Evolutionary conservation across 2,797 vertebrate species (phyloP).

Genomic region (Natrix natrix): DNA sequence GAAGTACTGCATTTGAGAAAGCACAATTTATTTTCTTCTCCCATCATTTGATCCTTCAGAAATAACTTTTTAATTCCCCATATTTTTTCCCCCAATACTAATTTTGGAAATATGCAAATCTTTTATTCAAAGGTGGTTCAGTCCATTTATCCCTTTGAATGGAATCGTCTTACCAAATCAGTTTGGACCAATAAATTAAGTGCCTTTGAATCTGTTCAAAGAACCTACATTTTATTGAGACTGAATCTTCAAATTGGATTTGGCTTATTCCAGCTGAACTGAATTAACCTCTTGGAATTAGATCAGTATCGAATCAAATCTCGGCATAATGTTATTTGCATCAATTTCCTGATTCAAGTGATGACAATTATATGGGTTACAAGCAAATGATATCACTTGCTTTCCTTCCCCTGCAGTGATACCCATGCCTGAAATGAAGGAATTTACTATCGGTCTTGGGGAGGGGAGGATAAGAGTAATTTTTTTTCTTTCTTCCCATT

Average conservation of each 20-base stretch:
- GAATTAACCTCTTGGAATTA: not conserved
- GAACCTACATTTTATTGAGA: not conserved
- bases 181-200: not conserved
- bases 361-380: not conserved
- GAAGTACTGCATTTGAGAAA: not conserved
- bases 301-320: not conserved
- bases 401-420: not conserved
- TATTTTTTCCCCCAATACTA: not conserved
- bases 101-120: not conserved
- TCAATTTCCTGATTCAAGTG: not conserved
- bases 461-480: not conserved
- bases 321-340: not conserved
- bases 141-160: not conserved
- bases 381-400: not conserved
- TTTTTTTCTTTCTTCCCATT: not conserved
- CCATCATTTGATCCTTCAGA: not conserved
- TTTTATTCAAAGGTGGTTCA: not conserved
- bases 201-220: not conserved
- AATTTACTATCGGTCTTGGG: not conserved
- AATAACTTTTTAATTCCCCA: not conserved
- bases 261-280: not conserved
- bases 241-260: not conserved
- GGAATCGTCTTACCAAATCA: not conserved
- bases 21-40: not conserved
- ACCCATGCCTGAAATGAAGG: not conserved